A percentile compares a stretch with the other conserved stretches of the same genome.
Conservation (phyloP, 37 sponge, comb jelly and placozoan genomes). For the Haliclona indistincta region DNA sequence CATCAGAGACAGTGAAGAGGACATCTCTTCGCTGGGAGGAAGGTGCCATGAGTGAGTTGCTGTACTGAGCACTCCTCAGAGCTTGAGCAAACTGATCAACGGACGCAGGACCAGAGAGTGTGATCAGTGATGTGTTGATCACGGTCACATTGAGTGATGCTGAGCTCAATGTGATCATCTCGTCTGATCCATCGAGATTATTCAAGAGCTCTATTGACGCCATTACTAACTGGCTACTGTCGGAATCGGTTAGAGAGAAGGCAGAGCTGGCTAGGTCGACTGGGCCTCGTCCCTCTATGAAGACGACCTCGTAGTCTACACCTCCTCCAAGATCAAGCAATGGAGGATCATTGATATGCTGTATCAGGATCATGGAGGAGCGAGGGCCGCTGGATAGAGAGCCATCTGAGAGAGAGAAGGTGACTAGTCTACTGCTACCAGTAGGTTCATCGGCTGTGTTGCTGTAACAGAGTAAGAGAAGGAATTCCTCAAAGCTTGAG, state of each 20-base stretch:
- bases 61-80: slow-evolving; percentile 38
- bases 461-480: slow-evolving; percentile 30
- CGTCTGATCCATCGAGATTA: slow-evolving; percentile 34
- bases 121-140: slow-evolving; percentile 1
- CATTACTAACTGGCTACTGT: slow-evolving; percentile 11
- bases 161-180: background rate
- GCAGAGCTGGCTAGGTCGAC: slow-evolving; percentile 25
- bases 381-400: slow-evolving; percentile 19
- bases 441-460: slow-evolving; percentile 65
- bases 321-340: slow-evolving; percentile 40
- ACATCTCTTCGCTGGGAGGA: slow-evolving; percentile 22
- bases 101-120: slow-evolving; percentile 45
- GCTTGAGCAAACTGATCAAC: slow-evolving; percentile 7
- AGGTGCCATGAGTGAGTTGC: slow-evolving; percentile 39
- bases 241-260: slow-evolving; percentile 50
- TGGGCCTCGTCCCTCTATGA: slow-evolving; percentile 41
- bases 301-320: slow-evolving; percentile 44
- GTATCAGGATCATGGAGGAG: slow-evolving; percentile 11
- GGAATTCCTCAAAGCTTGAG: slow-evolving; percentile 21
- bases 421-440: slow-evolving; percentile 23
- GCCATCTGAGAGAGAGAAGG: slow-evolving; percentile 45
- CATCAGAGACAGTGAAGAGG: slow-evolving; percentile 59
- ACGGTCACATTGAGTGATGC: background rate
- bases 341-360: slow-evolving; percentile 58
- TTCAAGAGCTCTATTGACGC: slow-evolving; percentile 23